A percentile compares a stretch with the other conserved stretches of the same genome.
These are phyloP conservation scores for Drosophila hawaiiensis DNA, from an alignment of 2,888 invertebrate species.

Conservation along the genomic window DNA sequence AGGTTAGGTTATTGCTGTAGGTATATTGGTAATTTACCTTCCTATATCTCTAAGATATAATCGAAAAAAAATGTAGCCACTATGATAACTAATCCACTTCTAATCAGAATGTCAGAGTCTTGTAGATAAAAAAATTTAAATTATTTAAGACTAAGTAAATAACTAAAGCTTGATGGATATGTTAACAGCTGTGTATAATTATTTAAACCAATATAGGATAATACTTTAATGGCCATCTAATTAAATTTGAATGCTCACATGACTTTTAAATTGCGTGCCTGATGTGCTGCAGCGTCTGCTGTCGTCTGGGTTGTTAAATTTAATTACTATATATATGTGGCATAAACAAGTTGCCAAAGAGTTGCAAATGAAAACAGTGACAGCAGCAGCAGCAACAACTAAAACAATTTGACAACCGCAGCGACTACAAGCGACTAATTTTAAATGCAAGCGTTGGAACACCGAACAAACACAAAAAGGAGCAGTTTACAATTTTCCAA, in stretches of 20 bases:
- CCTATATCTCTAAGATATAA: not conserved
- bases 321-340: conserved; percentile 65
- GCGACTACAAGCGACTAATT: conserved; percentile 76
- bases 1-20: no score
- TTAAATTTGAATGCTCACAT: conserved; percentile 51
- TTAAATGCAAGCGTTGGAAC: conserved; percentile 64
- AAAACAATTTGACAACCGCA: conserved; percentile 68
- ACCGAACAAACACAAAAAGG: conserved; percentile 41
- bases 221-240: conserved; percentile 32
- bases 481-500: conserved; percentile 45
- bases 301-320: conserved; percentile 57
- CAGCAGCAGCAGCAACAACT: conserved; percentile 43
- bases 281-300: conserved; percentile 17
- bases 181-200: conserved; percentile 6
- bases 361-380: conserved; percentile 62
- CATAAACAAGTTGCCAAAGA: conserved; percentile 64
- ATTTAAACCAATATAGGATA: conserved; percentile 12
- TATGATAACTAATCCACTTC: not conserved
- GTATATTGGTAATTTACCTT: no score
- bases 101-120: not conserved
- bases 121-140: not conserved
- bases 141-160: not conserved
- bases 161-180: not conserved
- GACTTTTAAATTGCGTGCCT: conserved; percentile 38
- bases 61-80: not conserved